These are phyloP conservation scores for Mormyrus proboscirostris DNA, from an alignment of 2,797 vertebrate genomes.

Conservation along the genomic window DNA sequence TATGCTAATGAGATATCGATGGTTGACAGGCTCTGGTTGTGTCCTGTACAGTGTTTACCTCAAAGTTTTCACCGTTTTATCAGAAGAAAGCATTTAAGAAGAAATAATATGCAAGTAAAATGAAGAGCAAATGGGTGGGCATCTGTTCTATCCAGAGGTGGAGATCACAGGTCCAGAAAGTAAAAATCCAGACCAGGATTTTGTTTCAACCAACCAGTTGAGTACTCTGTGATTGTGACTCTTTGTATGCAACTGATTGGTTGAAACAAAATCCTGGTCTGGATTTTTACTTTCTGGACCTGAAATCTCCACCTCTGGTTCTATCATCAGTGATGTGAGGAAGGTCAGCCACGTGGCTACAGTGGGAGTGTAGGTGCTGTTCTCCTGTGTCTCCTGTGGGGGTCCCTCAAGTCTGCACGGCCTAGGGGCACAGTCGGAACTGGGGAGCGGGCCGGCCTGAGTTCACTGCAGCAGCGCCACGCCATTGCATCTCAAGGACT, in stretches of 20 bases:
- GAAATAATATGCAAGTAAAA: background rate
- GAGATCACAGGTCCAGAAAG: no score
- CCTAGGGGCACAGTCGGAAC: background rate
- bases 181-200: no score
- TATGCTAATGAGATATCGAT: background rate
- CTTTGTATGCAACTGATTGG: no score
- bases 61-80: background rate
- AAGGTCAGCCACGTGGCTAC: background rate
- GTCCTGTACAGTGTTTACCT: background rate
- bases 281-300: no score
- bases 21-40: background rate
- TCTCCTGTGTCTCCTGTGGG: background rate
- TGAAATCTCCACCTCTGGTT: no score
- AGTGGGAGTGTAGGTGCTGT: background rate
- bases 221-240: no score
- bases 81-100: background rate
- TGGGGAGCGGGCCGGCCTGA: background rate
- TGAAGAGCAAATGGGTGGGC: background rate
- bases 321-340: background rate
- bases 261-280: no score
- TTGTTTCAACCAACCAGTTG: no score
- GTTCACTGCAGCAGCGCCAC: background rate
- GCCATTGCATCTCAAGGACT: constrained; percentile 20
- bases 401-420: background rate
- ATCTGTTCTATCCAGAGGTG: background rate